A percentile compares a stretch with the other conserved stretches of the same genome.
Evolutionary conservation across 2,797 vertebrate species (phyloP).

Genomic region (Fratercula arctica): DNA sequence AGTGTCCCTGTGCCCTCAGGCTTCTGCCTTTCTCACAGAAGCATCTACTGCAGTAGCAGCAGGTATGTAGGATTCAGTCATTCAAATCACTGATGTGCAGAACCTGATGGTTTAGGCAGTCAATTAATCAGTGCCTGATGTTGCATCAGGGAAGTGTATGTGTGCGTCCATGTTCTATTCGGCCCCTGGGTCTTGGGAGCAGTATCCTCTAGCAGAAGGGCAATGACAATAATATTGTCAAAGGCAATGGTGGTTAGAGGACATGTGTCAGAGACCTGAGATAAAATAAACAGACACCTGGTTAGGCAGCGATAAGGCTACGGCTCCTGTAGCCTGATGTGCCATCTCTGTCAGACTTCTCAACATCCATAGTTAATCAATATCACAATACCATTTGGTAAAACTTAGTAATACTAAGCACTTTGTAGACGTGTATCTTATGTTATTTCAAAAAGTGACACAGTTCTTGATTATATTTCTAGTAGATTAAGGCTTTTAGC

Average conservation of each 20-base stretch:
- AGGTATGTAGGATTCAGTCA: not conserved
- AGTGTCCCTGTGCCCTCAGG: not conserved
- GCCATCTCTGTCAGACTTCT: not conserved
- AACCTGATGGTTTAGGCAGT: not conserved
- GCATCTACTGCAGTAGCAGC: not conserved
- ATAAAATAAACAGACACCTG: not conserved
- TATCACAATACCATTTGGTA: no score
- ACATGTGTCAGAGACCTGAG: not conserved
- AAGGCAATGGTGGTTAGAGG: not conserved
- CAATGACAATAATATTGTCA: not conserved
- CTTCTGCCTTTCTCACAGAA: not conserved
- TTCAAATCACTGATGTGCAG: not conserved
- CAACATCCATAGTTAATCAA: not conserved
- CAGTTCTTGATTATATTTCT: not conserved
- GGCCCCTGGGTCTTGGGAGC: not conserved
- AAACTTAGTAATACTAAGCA: not conserved
- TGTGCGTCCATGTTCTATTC: rapidly evolving
- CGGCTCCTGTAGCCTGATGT: not conserved
- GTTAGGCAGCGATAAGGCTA: not conserved
- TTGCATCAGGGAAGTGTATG: rapidly evolving
- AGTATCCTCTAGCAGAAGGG: not conserved
- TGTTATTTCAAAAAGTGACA: not conserved
- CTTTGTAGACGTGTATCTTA: not conserved
- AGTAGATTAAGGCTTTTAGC: not conserved
- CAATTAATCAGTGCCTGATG: not conserved